Evolutionary conservation across 2,113 vertebrate genomes (phyloP).

Genomic region (Lampris incognitus): DNA sequence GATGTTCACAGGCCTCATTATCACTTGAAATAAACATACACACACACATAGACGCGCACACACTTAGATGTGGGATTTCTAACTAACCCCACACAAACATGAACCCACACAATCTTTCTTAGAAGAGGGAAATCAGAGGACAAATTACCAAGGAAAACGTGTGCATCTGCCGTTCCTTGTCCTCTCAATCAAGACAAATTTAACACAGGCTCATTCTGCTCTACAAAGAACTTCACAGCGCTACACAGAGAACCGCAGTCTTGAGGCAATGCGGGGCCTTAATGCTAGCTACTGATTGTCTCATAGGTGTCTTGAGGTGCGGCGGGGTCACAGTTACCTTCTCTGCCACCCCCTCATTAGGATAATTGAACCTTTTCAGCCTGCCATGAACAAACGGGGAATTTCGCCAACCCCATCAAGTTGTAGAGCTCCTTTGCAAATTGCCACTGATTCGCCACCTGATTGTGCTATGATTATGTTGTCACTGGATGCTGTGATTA

Average conservation of each 20-base stretch:
- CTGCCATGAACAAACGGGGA: conserved; percentile 68
- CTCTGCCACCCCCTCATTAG: conserved; percentile 72
- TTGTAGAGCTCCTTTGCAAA: conserved; percentile 76
- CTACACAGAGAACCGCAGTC: background rate
- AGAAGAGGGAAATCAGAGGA: conserved; percentile 20
- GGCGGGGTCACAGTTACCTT: conserved; percentile 53
- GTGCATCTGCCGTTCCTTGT: conserved; percentile 62
- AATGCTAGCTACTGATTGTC: conserved; percentile 22
- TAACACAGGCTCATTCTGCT: conserved; percentile 65
- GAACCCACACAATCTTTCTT: conserved; percentile 16
- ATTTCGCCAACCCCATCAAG: conserved; percentile 73
- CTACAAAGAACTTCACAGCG: conserved; percentile 26
- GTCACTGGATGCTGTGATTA: conserved; percentile 83
- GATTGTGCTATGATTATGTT: conserved; percentile 84
- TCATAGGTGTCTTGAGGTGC: conserved; percentile 51
- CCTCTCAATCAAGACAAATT: conserved; percentile 67
- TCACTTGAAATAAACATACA: conserved; percentile 26
- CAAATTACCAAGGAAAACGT: conserved; percentile 25
- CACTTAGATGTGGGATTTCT: background rate
- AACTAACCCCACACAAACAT: background rate
- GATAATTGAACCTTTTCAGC: conserved; percentile 79
- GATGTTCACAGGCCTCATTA: conserved; percentile 51
- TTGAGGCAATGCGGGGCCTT: conserved; percentile 51
- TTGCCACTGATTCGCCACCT: conserved; percentile 78
- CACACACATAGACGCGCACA: conserved; percentile 25